phyloP scores from a whole-genome alignment of 2,113 vertebrate species.

The Sorex araneus region DNA sequence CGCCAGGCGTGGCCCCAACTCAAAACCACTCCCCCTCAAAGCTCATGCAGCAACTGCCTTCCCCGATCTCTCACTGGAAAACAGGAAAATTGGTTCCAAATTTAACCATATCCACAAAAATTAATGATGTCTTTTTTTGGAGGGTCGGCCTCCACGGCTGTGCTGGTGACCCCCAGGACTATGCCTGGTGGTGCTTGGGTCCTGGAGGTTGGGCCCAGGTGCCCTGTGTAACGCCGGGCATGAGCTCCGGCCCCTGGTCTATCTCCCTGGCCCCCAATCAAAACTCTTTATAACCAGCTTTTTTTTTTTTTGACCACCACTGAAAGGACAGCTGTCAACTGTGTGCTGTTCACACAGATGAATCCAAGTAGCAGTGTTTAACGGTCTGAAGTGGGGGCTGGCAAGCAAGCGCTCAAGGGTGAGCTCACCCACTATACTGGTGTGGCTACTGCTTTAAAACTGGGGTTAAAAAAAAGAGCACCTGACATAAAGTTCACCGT shows the following conservation, averaged over 20 bases:
- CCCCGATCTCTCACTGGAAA: background rate
- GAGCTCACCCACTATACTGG: background rate
- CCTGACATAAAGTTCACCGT: background rate
- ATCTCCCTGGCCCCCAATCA: too few relatives aligned
- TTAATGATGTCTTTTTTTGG: too few relatives aligned
- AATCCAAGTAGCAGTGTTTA: background rate
- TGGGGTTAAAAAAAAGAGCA: background rate
- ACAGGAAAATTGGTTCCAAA: background rate
- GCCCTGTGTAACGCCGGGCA: too few relatives aligned
- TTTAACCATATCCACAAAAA: background rate
- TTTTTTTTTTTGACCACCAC: slow-evolving; percentile 13
- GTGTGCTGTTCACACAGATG: background rate
- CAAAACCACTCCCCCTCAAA: background rate
- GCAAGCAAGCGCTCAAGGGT: background rate
- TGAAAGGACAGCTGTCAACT: background rate
- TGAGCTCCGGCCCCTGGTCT: too few relatives aligned
- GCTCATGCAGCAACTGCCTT: background rate
- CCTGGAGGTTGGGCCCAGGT: too few relatives aligned
- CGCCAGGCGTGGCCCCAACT: background rate
- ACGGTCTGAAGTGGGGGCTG: background rate
- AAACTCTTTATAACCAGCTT: background rate
- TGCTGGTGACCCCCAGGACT: too few relatives aligned
- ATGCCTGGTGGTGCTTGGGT: too few relatives aligned
- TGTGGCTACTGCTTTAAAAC: background rate
- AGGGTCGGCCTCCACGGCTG: too few relatives aligned